These are phyloP conservation scores for Cosmorhoe ocellata DNA, from an alignment of 2,888 invertebrate species.

Conservation along the genomic window DNA sequence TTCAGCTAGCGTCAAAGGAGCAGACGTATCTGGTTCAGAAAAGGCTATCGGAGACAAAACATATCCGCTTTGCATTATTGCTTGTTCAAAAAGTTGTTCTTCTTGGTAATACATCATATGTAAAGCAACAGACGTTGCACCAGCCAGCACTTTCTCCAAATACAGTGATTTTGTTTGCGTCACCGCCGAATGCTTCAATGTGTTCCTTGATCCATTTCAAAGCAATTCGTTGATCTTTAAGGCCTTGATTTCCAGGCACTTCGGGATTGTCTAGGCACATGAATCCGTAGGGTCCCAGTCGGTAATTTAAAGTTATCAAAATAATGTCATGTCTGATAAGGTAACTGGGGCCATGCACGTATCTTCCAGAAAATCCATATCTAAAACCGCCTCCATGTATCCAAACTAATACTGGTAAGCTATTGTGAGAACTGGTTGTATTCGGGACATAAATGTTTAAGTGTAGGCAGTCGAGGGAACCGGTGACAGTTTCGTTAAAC, in stretches of 20 bases:
- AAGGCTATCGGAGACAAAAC: conserved; percentile 37
- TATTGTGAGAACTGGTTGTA: conserved; percentile 42
- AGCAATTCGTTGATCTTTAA: conserved; percentile 59
- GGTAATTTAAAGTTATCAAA: conserved; percentile 58
- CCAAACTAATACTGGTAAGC: conserved; percentile 55
- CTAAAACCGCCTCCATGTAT: conserved; percentile 53
- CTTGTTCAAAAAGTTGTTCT: conserved; percentile 52
- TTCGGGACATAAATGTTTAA: conserved; percentile 57
- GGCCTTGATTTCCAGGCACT: conserved; percentile 59
- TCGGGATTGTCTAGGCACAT: conserved; percentile 54
- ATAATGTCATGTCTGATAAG: conserved; percentile 55
- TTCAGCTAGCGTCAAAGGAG: conserved; percentile 45
- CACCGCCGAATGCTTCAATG: conserved; percentile 59
- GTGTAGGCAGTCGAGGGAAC: conserved; percentile 53
- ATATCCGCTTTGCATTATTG: conserved; percentile 55
- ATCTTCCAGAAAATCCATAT: conserved; percentile 44
- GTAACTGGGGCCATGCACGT: conserved; percentile 47
- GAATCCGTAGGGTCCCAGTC: conserved; percentile 61
- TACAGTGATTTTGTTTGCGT: conserved; percentile 52
- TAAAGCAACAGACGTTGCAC: conserved; percentile 48
- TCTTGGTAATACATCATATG: conserved; percentile 43
- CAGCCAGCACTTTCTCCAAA: conserved; percentile 63
- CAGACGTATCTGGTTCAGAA: conserved; percentile 36
- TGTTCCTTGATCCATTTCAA: conserved; percentile 59
- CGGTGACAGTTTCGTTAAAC: conserved; percentile 38